A percentile compares a stretch with the other conserved stretches of the same genome.
Evolutionary conservation across 1,140 invertebrate species (phyloP).

Genomic region (Zaprionus gabonicus): DNA sequence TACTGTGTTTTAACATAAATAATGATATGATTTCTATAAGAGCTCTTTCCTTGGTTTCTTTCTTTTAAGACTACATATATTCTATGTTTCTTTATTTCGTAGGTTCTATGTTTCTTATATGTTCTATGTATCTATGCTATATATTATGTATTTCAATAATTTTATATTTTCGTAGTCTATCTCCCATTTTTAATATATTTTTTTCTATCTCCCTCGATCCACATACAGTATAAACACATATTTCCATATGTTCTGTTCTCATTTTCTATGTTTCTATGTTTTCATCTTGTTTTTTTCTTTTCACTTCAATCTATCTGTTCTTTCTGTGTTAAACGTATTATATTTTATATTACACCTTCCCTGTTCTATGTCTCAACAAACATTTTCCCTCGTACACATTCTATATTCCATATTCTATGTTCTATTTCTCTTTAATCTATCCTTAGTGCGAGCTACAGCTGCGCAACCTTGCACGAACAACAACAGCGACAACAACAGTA

Average conservation of each 20-base stretch:
- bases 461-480: slow-evolving; percentile 52
- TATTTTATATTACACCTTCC: background rate
- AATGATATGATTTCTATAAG: no score
- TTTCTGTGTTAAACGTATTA: background rate
- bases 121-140: no score
- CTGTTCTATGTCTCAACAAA: background rate
- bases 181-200: no score
- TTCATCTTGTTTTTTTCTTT: background rate
- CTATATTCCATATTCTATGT: slow-evolving; percentile 1
- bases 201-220: no score
- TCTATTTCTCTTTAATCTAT: slow-evolving; percentile 1
- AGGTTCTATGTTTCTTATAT: no score
- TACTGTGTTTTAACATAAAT: no score
- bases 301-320: background rate
- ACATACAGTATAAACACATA: no score
- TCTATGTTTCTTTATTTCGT: no score
- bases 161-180: no score
- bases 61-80: no score
- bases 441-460: slow-evolving; percentile 68
- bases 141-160: no score
- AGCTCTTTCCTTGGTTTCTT: background rate
- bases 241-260: no score
- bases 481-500: background rate
- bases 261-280: background rate
- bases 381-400: background rate